Conservation (phyloP, 2,113 vertebrate species). For the Saguinus imperator region DNA sequence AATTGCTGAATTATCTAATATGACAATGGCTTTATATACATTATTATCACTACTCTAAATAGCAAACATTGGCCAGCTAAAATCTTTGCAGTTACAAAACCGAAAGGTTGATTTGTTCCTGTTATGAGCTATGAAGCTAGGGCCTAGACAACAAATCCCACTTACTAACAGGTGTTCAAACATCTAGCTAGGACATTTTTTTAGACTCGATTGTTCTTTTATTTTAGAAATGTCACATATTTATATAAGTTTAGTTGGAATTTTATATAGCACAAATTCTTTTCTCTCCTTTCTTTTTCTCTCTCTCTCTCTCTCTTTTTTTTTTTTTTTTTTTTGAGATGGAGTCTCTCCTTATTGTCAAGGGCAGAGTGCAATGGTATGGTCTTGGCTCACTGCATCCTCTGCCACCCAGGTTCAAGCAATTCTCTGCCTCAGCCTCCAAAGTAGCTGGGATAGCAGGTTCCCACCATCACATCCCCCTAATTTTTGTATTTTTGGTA, state of each 20-base stretch:
- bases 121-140: background rate
- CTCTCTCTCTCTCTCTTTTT: fast-evolving
- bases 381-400: too few relatives aligned
- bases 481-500: too few relatives aligned
- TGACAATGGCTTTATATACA: background rate
- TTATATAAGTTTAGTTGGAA: background rate
- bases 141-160: background rate
- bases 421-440: too few relatives aligned
- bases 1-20: background rate
- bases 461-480: fast-evolving
- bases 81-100: background rate
- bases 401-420: too few relatives aligned
- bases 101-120: background rate
- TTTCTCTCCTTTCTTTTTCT: too few relatives aligned
- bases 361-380: too few relatives aligned
- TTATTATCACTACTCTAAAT: background rate
- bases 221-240: background rate
- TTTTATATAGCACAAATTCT: background rate
- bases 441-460: too few relatives aligned
- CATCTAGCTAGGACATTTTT: background rate
- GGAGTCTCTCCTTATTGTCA: too few relatives aligned
- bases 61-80: background rate
- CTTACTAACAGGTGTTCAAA: background rate
- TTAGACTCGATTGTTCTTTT: background rate
- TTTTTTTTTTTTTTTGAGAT: too few relatives aligned